Conservation (phyloP, 2,888 invertebrate genomes). For the Phaedon cochleariae region DNA sequence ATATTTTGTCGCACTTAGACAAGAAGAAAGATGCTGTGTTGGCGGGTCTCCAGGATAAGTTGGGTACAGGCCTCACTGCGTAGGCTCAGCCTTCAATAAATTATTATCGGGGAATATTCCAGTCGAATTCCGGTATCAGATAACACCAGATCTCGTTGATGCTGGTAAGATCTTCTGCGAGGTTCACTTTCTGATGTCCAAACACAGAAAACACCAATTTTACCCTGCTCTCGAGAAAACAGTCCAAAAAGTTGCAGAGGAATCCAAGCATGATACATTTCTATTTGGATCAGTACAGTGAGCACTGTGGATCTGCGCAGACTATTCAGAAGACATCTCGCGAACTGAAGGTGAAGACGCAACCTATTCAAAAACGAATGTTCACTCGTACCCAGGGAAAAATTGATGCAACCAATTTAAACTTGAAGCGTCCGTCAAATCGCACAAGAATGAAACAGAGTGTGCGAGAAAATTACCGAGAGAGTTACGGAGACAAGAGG, state of each 20-base stretch:
- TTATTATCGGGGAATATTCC: not conserved
- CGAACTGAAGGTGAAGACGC: no score
- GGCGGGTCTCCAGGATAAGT: no score
- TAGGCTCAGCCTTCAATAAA: not conserved
- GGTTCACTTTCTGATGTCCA: no score
- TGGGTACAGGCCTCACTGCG: no score
- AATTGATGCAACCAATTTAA: not conserved
- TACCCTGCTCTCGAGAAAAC: not conserved
- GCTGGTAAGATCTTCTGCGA: not conserved
- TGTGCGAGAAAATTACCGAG: no score
- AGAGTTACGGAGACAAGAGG: not conserved
- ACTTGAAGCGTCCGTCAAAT: no score
- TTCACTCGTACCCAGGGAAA: no score
- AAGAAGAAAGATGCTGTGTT: slow-evolving; percentile 15
- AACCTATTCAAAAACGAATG: no score
- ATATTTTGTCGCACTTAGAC: not conserved
- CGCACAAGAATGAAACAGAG: slow-evolving; percentile 16
- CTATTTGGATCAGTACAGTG: not conserved
- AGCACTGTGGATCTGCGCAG: not conserved
- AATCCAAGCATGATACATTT: not conserved
- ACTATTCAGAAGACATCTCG: no score
- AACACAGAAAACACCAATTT: not conserved
- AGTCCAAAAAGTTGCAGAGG: not conserved
- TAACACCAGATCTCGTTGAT: not conserved
- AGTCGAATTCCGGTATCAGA: not conserved